Percentiles rank a stretch among this genome's conserved stretches.
phyloP scores from a whole-genome alignment of 2,113 vertebrate genomes.

The Erythrocebus patas region DNA sequence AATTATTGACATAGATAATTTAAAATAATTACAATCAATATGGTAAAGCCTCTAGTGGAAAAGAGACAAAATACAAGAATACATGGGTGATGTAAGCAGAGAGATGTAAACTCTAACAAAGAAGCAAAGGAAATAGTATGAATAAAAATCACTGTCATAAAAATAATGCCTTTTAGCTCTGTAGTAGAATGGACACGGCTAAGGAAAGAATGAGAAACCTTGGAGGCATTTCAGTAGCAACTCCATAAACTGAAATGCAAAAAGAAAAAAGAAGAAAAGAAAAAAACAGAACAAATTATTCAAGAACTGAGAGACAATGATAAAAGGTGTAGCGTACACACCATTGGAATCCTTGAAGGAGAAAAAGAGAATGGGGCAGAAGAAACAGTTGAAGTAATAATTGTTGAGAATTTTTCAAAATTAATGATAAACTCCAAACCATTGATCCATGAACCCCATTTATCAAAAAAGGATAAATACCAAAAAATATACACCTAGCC shows the following conservation, averaged over 20 bases:
- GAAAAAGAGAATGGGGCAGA: background rate
- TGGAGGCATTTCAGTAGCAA: background rate
- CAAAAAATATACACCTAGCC: background rate
- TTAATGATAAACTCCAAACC: background rate
- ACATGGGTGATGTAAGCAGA: background rate
- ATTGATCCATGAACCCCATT: background rate
- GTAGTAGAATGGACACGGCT: background rate
- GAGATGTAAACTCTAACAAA: background rate
- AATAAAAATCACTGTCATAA: background rate
- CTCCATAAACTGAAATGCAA: background rate
- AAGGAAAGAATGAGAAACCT: background rate
- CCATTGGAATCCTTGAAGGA: background rate
- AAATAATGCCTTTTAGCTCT: background rate
- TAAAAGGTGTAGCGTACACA: background rate
- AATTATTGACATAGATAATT: background rate
- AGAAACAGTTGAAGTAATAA: background rate
- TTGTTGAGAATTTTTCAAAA: background rate
- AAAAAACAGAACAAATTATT: background rate
- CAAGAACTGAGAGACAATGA: background rate
- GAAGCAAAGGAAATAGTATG: background rate
- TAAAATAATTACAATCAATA: background rate
- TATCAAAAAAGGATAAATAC: background rate
- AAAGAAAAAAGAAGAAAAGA: background rate
- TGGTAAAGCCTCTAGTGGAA: background rate
- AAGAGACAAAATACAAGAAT: background rate